A percentile compares a stretch with the other conserved stretches of the same genome.
Evolutionary conservation across 2,797 vertebrate genomes (phyloP).

Genomic region (Pterois miles): DNA sequence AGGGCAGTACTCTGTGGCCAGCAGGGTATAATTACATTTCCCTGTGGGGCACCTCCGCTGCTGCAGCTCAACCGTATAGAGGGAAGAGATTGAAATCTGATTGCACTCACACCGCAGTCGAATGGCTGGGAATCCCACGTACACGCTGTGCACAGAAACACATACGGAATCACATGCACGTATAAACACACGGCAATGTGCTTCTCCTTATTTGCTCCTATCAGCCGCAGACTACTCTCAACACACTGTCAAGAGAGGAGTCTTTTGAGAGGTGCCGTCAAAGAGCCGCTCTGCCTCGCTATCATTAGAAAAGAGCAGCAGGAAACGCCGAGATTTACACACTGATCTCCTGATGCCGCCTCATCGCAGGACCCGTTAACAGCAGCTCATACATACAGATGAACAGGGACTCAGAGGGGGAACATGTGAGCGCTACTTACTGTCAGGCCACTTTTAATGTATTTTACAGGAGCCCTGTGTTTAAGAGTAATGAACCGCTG

Average conservation of each 20-base stretch:
- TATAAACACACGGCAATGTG: background rate
- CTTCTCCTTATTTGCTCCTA: constrained; percentile 38
- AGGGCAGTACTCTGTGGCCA: constrained; percentile 65
- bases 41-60: constrained; percentile 63
- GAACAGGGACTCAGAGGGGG: constrained; percentile 30
- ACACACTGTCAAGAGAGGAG: constrained; percentile 23
- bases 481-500: background rate
- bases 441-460: constrained; percentile 27
- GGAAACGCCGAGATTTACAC: constrained; percentile 44
- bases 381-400: constrained; percentile 63
- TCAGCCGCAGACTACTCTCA: constrained; percentile 25
- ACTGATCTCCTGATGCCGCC: constrained; percentile 51
- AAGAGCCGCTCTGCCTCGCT: constrained; percentile 50
- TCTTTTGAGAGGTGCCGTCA: constrained; percentile 49
- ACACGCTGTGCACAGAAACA: background rate
- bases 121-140: constrained; percentile 36
- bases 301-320: constrained; percentile 59
- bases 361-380: constrained; percentile 57
- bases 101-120: constrained; percentile 47
- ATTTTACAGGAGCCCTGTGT: constrained; percentile 4
- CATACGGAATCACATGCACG: background rate
- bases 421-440: constrained; percentile 28
- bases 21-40: constrained; percentile 79
- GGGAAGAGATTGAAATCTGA: constrained; percentile 73
- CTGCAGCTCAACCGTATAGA: constrained; percentile 69